Percentiles rank a stretch among this genome's conserved stretches.
phyloP scores from a whole-genome alignment of 2,888 invertebrate genomes.

The Sclerodermus sp. region DNA sequence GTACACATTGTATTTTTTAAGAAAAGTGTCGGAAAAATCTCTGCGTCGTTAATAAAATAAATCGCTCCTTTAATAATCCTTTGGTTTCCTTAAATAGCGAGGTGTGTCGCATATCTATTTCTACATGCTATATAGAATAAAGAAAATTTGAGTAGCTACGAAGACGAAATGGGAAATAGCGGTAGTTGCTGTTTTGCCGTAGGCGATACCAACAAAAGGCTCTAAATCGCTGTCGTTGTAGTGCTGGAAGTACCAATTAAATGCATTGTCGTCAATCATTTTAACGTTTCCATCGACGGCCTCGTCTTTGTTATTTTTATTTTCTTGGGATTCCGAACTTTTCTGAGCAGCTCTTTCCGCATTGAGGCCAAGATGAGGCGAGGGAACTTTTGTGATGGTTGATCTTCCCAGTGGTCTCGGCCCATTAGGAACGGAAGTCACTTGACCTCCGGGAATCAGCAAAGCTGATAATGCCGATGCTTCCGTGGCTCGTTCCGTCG shows the following conservation, averaged over 20 bases:
- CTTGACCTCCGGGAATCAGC: slow-evolving; percentile 65
- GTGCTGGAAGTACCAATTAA: slow-evolving; percentile 86
- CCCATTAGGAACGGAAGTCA: slow-evolving; percentile 43
- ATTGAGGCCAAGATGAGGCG: slow-evolving; percentile 50
- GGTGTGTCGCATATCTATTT: too few relatives aligned
- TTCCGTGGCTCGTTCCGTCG: slow-evolving; percentile 53
- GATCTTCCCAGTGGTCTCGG: slow-evolving; percentile 60
- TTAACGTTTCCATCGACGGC: slow-evolving; percentile 53
- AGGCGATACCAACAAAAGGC: slow-evolving; percentile 56
- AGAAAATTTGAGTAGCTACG: background rate
- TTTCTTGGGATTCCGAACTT: slow-evolving; percentile 57
- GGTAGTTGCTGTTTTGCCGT: slow-evolving; percentile 20
- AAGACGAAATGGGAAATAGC: background rate
- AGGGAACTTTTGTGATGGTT: slow-evolving; percentile 65
- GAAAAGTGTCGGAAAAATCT: slow-evolving; percentile 5
- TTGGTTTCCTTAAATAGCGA: too few relatives aligned
- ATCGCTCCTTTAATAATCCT: too few relatives aligned
- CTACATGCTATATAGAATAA: background rate
- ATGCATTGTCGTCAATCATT: slow-evolving; percentile 61
- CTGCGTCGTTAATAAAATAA: too few relatives aligned
- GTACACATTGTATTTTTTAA: slow-evolving; percentile 36
- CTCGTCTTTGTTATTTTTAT: slow-evolving; percentile 51
- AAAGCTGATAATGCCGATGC: slow-evolving; percentile 66
- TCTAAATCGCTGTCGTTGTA: slow-evolving; percentile 70
- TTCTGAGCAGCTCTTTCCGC: slow-evolving; percentile 18